Evolutionary conservation across 2,113 vertebrate genomes (phyloP), one percentile per base, ranked within the genome.

Genomic region (Tonatia bakeri): DNA sequence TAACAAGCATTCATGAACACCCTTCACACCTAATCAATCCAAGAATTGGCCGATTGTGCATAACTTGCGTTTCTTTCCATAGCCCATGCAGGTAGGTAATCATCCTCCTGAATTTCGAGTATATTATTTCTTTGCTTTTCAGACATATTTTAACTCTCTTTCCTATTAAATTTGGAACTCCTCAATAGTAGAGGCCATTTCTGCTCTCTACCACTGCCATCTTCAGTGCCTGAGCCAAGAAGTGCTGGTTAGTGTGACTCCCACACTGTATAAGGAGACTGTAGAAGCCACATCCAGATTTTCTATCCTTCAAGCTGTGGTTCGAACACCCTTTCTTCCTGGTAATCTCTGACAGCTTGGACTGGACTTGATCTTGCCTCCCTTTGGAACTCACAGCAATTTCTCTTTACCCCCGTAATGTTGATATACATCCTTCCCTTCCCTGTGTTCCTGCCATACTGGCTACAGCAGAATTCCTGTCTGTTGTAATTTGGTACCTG

Each of bases 121-220:
- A 45, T 10, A 24, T 64, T 75, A 33, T 38, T 73, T 54, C 84
- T 92, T 79, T 83, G 61, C 47, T 90, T 61, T 40, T n/a, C n/a
- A 45, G 81, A 67, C 69, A 31, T n/a, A 20, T 33, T 38, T 80
- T 11, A n/a, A 19, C 33, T 50, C 20, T 64, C 19, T 83, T 67
- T 83, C n/a, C 47, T 70, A 0, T 28, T 54, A 10, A 79, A 24
- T 15, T 50, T 5, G 47, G 17, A 64, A 12, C n/a, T 54, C 8
- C 16, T 31, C 45, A 79, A 31, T 20, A 8, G 40, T 24, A 65
- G 61, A 56, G n/a, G 38, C 38, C 13, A 0, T 36, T 52, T 43
- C 36, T 82, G 17, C 45, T 45, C 31, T 83, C 43, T 31, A 2
- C 36, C 36, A 15, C 80, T 19, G 92, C 31, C 22, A 40, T n/a